Conservation (phyloP, 2,888 invertebrate genomes). For the Synergus umbraculus region DNA sequence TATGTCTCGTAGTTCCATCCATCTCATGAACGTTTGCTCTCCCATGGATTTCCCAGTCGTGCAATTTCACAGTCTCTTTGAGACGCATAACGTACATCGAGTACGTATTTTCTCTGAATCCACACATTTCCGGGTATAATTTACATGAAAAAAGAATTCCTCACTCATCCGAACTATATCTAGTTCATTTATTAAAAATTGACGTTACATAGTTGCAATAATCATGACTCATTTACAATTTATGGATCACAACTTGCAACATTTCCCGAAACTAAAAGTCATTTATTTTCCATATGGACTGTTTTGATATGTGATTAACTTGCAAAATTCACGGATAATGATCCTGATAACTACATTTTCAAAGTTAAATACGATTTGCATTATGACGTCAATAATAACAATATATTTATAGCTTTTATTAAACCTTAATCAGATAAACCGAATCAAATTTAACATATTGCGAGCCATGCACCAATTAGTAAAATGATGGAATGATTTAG, state of each 20-base stretch:
- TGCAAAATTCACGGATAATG: background rate
- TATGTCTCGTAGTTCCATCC: conserved; percentile 43
- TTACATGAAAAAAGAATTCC: conserved; percentile 25
- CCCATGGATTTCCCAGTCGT: conserved; percentile 60
- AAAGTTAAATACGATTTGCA: background rate
- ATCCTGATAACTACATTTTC: background rate
- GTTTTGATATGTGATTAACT: background rate
- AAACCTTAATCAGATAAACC: too few relatives aligned
- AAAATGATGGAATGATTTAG: too few relatives aligned
- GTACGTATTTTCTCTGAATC: conserved; percentile 40
- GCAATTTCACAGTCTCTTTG: conserved; percentile 57
- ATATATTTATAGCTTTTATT: too few relatives aligned
- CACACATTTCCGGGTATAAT: conserved; percentile 28
- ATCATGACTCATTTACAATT: conserved; percentile 1
- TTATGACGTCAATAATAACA: background rate
- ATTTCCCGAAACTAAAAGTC: background rate
- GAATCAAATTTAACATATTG: too few relatives aligned
- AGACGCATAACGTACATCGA: conserved; percentile 48
- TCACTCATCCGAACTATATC: background rate
- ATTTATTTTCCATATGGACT: background rate
- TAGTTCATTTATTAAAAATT: conserved; percentile 8
- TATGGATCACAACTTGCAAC: background rate
- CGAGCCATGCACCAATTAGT: too few relatives aligned
- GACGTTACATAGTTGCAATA: background rate
- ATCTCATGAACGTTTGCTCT: conserved; percentile 46